Evolutionary conservation across 2,888 invertebrate genomes (phyloP).

Genomic region (Crepidodera aurea): DNA sequence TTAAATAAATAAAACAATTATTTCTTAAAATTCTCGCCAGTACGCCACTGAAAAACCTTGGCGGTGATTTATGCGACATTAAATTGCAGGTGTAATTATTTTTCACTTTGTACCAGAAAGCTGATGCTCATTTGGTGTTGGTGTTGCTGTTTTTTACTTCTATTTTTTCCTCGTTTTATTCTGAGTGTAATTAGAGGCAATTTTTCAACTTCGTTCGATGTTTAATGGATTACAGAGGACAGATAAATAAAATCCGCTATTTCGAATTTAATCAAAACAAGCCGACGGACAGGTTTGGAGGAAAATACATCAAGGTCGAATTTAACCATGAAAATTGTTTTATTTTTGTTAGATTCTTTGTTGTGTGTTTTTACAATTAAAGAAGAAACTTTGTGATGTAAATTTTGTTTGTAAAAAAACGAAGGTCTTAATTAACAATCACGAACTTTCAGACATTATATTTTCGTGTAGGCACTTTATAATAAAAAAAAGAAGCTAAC

Average conservation of each 20-base stretch:
- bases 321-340: too few relatives aligned
- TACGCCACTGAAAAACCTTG: conserved; percentile 19
- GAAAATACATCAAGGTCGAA: background rate
- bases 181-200: conserved; percentile 17
- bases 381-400: too few relatives aligned
- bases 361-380: too few relatives aligned
- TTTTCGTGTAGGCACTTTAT: too few relatives aligned
- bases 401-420: too few relatives aligned
- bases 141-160: conserved; percentile 2
- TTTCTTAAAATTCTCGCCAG: background rate
- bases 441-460: too few relatives aligned
- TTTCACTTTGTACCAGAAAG: conserved; percentile 24
- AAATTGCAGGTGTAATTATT: conserved; percentile 30
- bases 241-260: conserved; percentile 1
- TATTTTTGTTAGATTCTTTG: too few relatives aligned
- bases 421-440: too few relatives aligned
- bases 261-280: conserved; percentile 1
- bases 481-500: too few relatives aligned
- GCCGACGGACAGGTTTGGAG: background rate
- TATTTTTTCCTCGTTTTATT: conserved; percentile 6
- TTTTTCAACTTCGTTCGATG: conserved; percentile 19
- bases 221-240: conserved; percentile 4
- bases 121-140: conserved; percentile 14
- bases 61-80: conserved; percentile 24
- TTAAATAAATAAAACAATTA: too few relatives aligned